A percentile compares a stretch with the other conserved stretches of the same genome.
Evolutionary conservation across 2,113 vertebrate species (phyloP).

Genomic region (Myiozetetes cayanensis): DNA sequence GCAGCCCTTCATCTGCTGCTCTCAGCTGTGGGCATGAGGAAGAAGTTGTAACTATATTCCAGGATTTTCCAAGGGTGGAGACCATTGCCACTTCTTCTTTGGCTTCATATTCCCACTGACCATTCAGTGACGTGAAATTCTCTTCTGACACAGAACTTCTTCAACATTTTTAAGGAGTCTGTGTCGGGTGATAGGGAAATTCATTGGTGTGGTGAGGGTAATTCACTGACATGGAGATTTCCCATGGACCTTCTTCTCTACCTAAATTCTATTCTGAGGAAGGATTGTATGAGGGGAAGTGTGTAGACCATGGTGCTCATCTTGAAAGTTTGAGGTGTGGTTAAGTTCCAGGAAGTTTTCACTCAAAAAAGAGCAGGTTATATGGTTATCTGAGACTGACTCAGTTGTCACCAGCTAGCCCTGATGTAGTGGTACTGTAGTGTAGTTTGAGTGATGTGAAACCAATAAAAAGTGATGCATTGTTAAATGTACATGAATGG

Average conservation of each 20-base stretch:
- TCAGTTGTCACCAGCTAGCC: background rate
- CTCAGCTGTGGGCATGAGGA: background rate
- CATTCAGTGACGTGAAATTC: background rate
- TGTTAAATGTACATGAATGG: background rate
- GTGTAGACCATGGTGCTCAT: background rate
- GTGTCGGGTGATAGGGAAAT: background rate
- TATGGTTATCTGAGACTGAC: background rate
- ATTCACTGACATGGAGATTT: background rate
- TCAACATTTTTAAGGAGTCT: background rate
- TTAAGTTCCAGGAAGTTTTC: background rate
- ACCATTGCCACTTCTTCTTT: background rate
- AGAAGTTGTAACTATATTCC: background rate
- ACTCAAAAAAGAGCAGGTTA: background rate
- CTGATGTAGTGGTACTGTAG: background rate
- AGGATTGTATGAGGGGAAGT: background rate
- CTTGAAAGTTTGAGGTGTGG: background rate
- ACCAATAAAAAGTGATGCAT: background rate
- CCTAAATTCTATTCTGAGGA: background rate
- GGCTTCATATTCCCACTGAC: background rate
- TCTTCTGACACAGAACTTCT: background rate
- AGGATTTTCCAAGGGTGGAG: background rate
- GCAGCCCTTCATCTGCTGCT: background rate
- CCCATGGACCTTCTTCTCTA: background rate
- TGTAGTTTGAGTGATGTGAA: background rate
- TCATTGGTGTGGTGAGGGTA: background rate